phyloP scores from a whole-genome alignment of 2,113 vertebrate genomes.

The Pomatostomus ruficeps region DNA sequence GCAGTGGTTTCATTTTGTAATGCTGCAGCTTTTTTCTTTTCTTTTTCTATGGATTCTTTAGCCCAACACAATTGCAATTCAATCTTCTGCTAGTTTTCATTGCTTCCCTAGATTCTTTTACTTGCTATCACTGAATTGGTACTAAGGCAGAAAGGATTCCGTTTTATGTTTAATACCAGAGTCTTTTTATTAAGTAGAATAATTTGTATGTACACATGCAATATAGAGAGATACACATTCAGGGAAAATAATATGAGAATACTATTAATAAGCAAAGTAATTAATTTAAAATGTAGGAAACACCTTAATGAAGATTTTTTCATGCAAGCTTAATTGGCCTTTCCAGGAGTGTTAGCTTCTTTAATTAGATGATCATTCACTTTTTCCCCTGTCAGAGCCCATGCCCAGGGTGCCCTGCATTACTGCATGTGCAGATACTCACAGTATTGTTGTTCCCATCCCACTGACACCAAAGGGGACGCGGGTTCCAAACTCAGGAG shows the following conservation, averaged over 20 bases:
- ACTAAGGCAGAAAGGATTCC: background rate
- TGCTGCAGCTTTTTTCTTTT: background rate
- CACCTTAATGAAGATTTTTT: background rate
- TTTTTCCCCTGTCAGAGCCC: background rate
- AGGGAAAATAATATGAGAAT: background rate
- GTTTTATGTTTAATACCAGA: background rate
- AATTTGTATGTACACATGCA: background rate
- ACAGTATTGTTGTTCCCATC: rapidly evolving
- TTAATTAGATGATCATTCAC: background rate
- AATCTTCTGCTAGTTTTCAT: background rate
- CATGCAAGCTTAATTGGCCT: background rate
- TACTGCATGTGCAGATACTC: background rate
- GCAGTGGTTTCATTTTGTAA: background rate
- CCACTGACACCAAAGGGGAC: background rate
- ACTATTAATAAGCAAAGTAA: background rate
- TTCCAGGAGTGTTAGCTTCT: background rate
- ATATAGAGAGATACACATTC: background rate
- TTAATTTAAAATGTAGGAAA: background rate
- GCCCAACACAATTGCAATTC: background rate
- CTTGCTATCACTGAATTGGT: background rate
- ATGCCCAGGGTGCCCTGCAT: rapidly evolving
- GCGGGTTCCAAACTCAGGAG: background rate
- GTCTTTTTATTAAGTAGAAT: background rate
- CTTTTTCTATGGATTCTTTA: background rate
- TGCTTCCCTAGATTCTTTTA: background rate